Conservation (phyloP, 2,888 invertebrate genomes). For the Euclidia mi region DNA sequence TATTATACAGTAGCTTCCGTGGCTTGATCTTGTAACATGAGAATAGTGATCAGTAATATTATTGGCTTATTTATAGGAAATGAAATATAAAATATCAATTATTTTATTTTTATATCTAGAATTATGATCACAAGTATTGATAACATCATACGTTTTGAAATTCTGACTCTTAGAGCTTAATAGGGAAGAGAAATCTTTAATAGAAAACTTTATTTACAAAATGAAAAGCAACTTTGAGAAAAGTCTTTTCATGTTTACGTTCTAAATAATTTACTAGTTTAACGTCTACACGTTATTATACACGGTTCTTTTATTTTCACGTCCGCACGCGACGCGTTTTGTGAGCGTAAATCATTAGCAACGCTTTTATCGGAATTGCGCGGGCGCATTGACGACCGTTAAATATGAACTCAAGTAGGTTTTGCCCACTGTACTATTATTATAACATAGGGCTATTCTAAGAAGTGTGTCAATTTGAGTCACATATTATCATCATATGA, state of each 20-base stretch:
- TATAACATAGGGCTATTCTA: constrained; percentile 15
- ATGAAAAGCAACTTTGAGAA: background rate
- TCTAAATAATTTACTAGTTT: constrained; percentile 18
- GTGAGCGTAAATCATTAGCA: constrained; percentile 56
- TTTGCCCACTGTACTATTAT: constrained; percentile 26
- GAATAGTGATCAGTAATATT: background rate
- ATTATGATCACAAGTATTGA: background rate
- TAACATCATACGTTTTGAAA: no score
- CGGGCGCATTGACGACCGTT: constrained; percentile 51
- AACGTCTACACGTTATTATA: constrained; percentile 16
- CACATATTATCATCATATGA: constrained; percentile 4
- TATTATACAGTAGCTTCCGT: constrained; percentile 8
- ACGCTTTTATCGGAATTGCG: constrained; percentile 52
- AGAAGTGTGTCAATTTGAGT: constrained; percentile 7
- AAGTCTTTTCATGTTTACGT: background rate
- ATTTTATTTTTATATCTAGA: background rate
- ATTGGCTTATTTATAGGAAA: no score
- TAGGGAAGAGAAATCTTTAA: background rate
- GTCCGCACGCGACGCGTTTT: constrained; percentile 40
- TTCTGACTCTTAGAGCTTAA: no score
- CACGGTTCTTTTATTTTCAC: constrained; percentile 31
- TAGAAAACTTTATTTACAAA: background rate
- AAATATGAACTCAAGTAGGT: constrained; percentile 33
- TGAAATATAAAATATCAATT: no score
- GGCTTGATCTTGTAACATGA: background rate